Conservation (phyloP, 2,888 invertebrate genomes). For the Adelphocoris suturalis region DNA sequence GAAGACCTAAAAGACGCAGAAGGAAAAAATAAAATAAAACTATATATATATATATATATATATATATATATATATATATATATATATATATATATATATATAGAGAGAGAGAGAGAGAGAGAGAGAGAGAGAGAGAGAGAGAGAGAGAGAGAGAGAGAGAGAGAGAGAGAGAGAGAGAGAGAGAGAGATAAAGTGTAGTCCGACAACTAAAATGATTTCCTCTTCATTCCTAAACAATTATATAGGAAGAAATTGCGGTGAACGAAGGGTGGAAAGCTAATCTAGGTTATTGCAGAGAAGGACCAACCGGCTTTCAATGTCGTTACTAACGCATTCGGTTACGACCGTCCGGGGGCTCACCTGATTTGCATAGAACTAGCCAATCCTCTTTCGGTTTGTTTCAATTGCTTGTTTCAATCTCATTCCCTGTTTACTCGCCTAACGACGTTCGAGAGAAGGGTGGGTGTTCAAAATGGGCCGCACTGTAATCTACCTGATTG, state of each 20-base stretch:
- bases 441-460: background rate
- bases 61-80: too few relatives aligned
- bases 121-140: too few relatives aligned
- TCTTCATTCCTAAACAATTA: background rate
- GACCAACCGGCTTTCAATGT: background rate
- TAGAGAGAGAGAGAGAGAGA: too few relatives aligned
- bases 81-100: too few relatives aligned
- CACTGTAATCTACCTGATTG: constrained; percentile 49
- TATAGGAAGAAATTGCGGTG: background rate
- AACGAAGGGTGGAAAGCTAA: background rate
- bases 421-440: constrained; percentile 50
- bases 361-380: constrained; percentile 65
- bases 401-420: constrained; percentile 59
- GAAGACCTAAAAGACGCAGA: too few relatives aligned
- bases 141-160: too few relatives aligned
- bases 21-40: too few relatives aligned
- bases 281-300: background rate
- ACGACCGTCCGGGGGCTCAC: constrained; percentile 41
- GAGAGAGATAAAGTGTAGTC: too few relatives aligned
- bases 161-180: too few relatives aligned
- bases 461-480: background rate
- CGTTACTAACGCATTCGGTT: constrained; percentile 52
- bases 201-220: too few relatives aligned
- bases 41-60: too few relatives aligned
- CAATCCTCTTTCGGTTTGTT: constrained; percentile 67